Evolutionary conservation across 2,888 invertebrate species (phyloP), one percentile per base, ranked within the genome.

Genomic region (Taphrorychus bicolor): DNA sequence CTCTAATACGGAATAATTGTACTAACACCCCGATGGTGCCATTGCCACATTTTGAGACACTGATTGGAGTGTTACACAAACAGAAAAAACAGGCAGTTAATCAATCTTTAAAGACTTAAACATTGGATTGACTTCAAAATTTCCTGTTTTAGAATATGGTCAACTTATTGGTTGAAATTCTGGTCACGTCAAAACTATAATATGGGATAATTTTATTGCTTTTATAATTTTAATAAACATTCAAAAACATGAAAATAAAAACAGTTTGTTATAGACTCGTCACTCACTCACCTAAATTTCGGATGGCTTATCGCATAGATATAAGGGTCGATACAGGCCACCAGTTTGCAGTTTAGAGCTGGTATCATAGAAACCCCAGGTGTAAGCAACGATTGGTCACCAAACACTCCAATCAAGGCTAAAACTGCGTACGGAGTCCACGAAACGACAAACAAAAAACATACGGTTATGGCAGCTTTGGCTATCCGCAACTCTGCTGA

Each of bases 271-370:
- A n/a, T n/a, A n/a, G n/a, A n/a, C n/a, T n/a, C n/a, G n/a, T n/a
- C n/a, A n/a, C n/a, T 41, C 17, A 56, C 42, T 70, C 80, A 90
- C 91, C 94, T 88, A 84, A 92, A 92, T 84, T 87, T 91, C 3
- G 95, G 95, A 86, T 96, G 96, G 78, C 93, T 95, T 73, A 94
- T 93, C 3, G 94, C 94, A 76, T 94, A 95, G 1, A 94, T 90
- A 84, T 94, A 94, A 0, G 96, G 96, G 83, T 96, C 95, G 77
- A 95, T 88, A 81, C 95, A 95, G 0, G 96, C 95, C 0, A 95
- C 95, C 59, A 90, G 84, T 84, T 96, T 96, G 77, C 94, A 94
- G 24, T 93, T 87, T 70, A 92, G 88, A 0, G 94, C 94, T 3
- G 94, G 94, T 73, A 94, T 88, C 94, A 94, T 94, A 0, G 93